Conservation (phyloP, 2,888 invertebrate species). For the Hemistola chrysoprasaria region DNA sequence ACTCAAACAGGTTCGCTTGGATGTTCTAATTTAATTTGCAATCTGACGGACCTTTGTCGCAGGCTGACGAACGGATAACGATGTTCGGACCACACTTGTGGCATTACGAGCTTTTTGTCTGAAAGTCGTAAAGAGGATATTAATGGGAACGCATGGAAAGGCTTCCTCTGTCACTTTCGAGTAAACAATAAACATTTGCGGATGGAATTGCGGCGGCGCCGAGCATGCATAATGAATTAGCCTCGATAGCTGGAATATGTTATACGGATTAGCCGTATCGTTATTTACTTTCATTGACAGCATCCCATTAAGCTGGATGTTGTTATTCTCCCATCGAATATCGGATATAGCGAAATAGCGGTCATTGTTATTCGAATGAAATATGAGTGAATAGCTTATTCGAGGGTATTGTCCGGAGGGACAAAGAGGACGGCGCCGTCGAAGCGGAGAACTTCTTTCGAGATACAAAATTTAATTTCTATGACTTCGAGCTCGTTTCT, state of each 20-base stretch:
- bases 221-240: slow-evolving; percentile 37
- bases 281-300: slow-evolving; percentile 33
- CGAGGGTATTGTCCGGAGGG: slow-evolving; percentile 58
- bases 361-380: slow-evolving; percentile 68
- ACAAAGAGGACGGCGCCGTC: slow-evolving; percentile 54
- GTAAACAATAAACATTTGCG: slow-evolving; percentile 48
- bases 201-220: slow-evolving; percentile 37
- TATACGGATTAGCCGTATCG: slow-evolving; percentile 26
- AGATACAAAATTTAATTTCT: slow-evolving; percentile 71
- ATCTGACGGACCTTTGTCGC: slow-evolving; percentile 62
- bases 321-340: slow-evolving; percentile 54
- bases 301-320: slow-evolving; percentile 32
- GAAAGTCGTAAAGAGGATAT: slow-evolving; percentile 58
- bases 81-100: slow-evolving; percentile 45
- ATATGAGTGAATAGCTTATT: slow-evolving; percentile 64
- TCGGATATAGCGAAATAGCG: slow-evolving; percentile 59
- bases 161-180: slow-evolving; percentile 48
- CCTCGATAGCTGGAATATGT: slow-evolving; percentile 26
- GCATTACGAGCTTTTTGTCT: slow-evolving; percentile 53
- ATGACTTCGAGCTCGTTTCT: slow-evolving; percentile 61
- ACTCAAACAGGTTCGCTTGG: slow-evolving; percentile 57
- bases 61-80: slow-evolving; percentile 61
- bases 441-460: slow-evolving; percentile 52
- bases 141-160: slow-evolving; percentile 53
- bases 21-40: slow-evolving; percentile 71